Evolutionary conservation across 2,113 vertebrate species (phyloP), one percentile per base, ranked within the genome.

Genomic region (Merops nubicus): DNA sequence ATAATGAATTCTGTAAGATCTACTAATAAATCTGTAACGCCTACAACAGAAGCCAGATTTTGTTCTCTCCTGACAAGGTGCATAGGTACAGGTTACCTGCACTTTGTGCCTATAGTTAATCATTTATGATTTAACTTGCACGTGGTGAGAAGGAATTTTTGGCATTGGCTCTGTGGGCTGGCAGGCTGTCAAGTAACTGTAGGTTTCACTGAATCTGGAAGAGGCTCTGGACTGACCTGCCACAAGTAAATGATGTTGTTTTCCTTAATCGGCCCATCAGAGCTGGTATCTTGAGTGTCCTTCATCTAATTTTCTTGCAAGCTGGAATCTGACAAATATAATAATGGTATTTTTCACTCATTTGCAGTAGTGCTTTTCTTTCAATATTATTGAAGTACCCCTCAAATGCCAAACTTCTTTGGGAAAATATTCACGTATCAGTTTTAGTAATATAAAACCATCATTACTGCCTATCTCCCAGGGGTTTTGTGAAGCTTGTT

Each of bases 401-500:
- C 69, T 64, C 51, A 94, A 92, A 93, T 68, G 25, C 56, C 60
- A 80, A 68, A 82, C 15, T 73, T 92, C 34, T 83, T 79, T 21
- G 6, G 64, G n/a, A 96, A 96, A 96, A 91, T 76, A 82, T 57
- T 87, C 81, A 96, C 7, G 0, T 82, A 82, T 62, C 48, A 53
- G 60, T 82, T 86, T 81, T 96, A 91, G 86, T 84, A 87, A 87
- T 75, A 91, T 74, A 89, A 70, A 94, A 69, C 33, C 81, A 91
- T 95, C 91, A 85, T 82, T 89, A 48, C 74, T 82, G 62, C 60
- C 91, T 87, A 14, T 92, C 43, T 95, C 94, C 85, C 87, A 76
- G 62, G 69, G 93, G 69, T 36, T 94, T 89, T 89, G 77, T 95
- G 81, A 93, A 76, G 65, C 84, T 91, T 88, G 31, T 93, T 94